These are phyloP conservation scores for Tribolium madens DNA, from an alignment of 1,140 invertebrate species.

Conservation along the genomic window DNA sequence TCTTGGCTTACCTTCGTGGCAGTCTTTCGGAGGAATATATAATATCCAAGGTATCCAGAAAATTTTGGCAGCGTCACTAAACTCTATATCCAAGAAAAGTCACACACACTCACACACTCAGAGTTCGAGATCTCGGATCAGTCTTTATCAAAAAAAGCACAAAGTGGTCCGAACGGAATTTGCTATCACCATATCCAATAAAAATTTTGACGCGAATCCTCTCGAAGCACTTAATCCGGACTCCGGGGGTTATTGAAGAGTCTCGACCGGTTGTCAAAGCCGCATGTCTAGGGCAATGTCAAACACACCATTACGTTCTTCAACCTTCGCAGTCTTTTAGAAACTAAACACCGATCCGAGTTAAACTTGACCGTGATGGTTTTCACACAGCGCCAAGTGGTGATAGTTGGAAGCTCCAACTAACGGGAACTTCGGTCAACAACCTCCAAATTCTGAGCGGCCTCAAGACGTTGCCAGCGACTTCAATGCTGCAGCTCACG, in stretches of 20 bases:
- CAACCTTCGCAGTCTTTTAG: constrained; percentile 60
- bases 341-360: constrained; percentile 62
- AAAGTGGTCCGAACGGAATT: constrained; percentile 1
- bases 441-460: constrained; percentile 63
- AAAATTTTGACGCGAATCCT: background rate
- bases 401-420: constrained; percentile 59
- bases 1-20: constrained; percentile 55
- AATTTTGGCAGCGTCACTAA: constrained; percentile 56
- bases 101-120: constrained; percentile 29
- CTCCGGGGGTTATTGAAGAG: constrained; percentile 8
- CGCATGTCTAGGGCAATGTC: constrained; percentile 53
- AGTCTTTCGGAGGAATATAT: constrained; percentile 56
- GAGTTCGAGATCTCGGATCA: background rate
- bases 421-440: constrained; percentile 64
- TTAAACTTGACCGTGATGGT: constrained; percentile 66
- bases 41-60: constrained; percentile 61
- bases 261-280: constrained; percentile 44
- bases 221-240: background rate
- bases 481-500: constrained; percentile 33
- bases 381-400: constrained; percentile 58
- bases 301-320: constrained; percentile 52
- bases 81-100: constrained; percentile 40
- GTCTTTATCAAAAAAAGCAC: constrained; percentile 11
- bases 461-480: constrained; percentile 34
- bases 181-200: background rate